These are phyloP conservation scores for Sebastes wilsoni DNA, from an alignment of 2,797 vertebrate genomes.

Conservation along the genomic window DNA sequence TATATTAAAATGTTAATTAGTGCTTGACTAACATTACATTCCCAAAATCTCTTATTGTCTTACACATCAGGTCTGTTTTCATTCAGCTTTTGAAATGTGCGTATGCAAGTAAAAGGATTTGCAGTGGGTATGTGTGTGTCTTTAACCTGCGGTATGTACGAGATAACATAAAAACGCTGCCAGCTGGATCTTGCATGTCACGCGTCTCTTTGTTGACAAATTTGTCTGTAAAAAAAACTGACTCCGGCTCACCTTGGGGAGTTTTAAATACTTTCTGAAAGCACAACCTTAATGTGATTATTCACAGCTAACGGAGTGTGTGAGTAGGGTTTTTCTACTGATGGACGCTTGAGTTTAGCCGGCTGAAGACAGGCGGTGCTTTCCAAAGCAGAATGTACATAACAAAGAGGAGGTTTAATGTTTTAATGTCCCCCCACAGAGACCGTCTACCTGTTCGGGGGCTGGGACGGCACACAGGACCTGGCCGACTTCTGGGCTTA, in stretches of 20 bases:
- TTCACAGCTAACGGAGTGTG: not conserved
- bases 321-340: not conserved
- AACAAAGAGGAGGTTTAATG: not conserved
- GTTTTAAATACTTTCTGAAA: not conserved
- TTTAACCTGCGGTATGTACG: not conserved
- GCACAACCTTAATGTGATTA: not conserved
- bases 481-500: constrained; percentile 99
- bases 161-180: too few relatives aligned
- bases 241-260: not conserved
- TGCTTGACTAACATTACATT: not conserved
- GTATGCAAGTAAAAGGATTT: not conserved
- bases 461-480: constrained; percentile 99
- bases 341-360: not conserved
- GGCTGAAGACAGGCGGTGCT: not conserved
- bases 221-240: not conserved
- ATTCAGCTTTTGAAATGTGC: not conserved
- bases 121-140: too few relatives aligned
- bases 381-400: not conserved
- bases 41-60: not conserved
- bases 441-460: constrained; percentile 97
- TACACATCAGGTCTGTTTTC: not conserved
- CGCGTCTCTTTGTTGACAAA: not conserved
- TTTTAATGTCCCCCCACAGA: constrained; percentile 76
- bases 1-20: not conserved
- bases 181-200: not conserved